These are phyloP conservation scores for Euzophera pinguis DNA, from an alignment of 2,888 invertebrate genomes.

Conservation along the genomic window DNA sequence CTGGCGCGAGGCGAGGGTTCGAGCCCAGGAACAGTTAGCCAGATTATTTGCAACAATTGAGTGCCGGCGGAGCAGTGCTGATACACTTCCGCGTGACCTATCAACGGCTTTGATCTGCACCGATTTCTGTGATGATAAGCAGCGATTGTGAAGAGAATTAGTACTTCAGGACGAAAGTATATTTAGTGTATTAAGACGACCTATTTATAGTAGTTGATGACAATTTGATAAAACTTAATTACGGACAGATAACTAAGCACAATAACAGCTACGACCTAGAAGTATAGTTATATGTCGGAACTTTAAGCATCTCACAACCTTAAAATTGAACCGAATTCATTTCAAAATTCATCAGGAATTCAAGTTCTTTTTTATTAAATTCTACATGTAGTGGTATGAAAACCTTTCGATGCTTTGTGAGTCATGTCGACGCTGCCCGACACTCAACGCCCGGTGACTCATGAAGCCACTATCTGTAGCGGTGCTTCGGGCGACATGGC, in stretches of 20 bases:
- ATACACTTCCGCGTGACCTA: slow-evolving; percentile 20
- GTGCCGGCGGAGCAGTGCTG: slow-evolving; percentile 8
- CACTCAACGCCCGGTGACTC: slow-evolving; percentile 40
- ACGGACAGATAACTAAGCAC: too few relatives aligned
- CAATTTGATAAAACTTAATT: background rate
- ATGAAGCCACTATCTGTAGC: slow-evolving; percentile 27
- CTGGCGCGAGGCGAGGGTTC: background rate
- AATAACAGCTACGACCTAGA: too few relatives aligned
- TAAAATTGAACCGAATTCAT: background rate
- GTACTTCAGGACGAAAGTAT: background rate
- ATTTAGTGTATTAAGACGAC: background rate
- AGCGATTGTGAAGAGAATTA: background rate
- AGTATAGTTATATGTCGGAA: too few relatives aligned
- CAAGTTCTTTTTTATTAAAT: background rate
- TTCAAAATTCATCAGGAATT: background rate
- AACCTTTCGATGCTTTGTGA: slow-evolving; percentile 15
- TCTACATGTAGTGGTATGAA: background rate
- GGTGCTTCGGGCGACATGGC: slow-evolving; percentile 56
- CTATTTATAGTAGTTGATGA: too few relatives aligned
- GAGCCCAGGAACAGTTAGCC: slow-evolving; percentile 20
- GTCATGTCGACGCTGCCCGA: slow-evolving; percentile 25
- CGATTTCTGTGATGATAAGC: background rate
- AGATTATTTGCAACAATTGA: slow-evolving; percentile 20
- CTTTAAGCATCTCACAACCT: background rate
- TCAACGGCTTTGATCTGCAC: slow-evolving; percentile 16